Evolutionary conservation across 2,797 vertebrate genomes (phyloP), one percentile per base, ranked within the genome.

Genomic region (Cephalopachus bancanus): DNA sequence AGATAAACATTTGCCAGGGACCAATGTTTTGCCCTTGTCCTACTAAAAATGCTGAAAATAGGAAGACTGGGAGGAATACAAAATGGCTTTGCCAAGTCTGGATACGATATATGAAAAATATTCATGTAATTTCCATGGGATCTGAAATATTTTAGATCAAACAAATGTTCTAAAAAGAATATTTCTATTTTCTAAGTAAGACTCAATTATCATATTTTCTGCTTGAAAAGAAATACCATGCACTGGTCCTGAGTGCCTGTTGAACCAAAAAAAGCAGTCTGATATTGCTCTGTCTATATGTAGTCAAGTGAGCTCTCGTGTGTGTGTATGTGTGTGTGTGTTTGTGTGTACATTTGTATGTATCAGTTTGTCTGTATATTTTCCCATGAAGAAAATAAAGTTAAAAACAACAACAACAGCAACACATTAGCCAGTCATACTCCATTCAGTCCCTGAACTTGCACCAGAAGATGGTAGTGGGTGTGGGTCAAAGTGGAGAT

Each of bases 151-250:
- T 80, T 93, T 62, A 30, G n/a, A n/a, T n/a, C n/a, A 81, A 95
- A 92, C 22, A 67, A 69, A 72, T 59, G 28, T 11, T 91, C 69
- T 95, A 64, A 65, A 60, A 55, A 62, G 9, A 78, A 55, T 85
- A 71, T 87, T 89, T 19, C 22, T 86, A 17, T 81, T 69, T 75
- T 80, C 51, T 81, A 78, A 85, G 19, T 75, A 89, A 71, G 53
- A 65, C 26, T 24, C 60, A 92, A 71, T 55, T 69, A 53, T 86
- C 7, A 37, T 80, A 55, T 80, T 93, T 94, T 94, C 89, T 97
- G 51, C 20, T 84, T 76, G 55, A 89, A 96, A 89, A 88, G 9
- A 5, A 91, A 64, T 53, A 62, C 24, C 37, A 55, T 24, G 33
- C 12, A 67, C 20, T 78, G 6, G 12, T 88, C 78, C 30, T 67